These are phyloP conservation scores for Chesias legatella DNA, from an alignment of 2,888 invertebrate genomes.

Conservation along the genomic window DNA sequence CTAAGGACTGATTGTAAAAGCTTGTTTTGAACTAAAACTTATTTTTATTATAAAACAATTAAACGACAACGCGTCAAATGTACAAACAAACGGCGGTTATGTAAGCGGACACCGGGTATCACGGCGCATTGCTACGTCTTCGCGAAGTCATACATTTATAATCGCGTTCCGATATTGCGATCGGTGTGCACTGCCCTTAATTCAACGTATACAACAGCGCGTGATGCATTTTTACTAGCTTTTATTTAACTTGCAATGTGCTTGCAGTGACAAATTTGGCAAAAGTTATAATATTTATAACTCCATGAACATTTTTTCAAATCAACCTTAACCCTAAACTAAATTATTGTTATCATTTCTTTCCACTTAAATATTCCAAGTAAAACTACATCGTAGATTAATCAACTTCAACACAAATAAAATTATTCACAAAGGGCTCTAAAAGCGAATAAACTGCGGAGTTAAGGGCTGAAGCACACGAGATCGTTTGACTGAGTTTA, in stretches of 20 bases:
- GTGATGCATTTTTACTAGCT: conserved; percentile 12
- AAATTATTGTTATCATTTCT: no score
- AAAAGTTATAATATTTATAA: no score
- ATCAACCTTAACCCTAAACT: neutral
- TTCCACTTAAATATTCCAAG: no score
- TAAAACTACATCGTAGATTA: neutral
- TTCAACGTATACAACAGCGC: conserved; percentile 44
- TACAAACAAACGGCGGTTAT: conserved; percentile 48
- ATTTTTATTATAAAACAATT: neutral
- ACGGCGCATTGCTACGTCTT: conserved; percentile 65
- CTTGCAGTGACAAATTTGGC: no score
- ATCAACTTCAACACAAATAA: conserved; percentile 7
- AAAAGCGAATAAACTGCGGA: conserved; percentile 10
- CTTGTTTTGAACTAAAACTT: no score
- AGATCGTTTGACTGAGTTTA: conserved; percentile 8
- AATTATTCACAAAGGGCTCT: conserved; percentile 5
- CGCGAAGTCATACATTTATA: conserved; percentile 80
- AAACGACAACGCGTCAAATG: conserved; percentile 10
- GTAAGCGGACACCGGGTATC: conserved; percentile 72
- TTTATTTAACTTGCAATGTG: no score
- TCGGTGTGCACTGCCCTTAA: conserved; percentile 76
- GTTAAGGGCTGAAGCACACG: no score
- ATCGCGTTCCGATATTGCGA: conserved; percentile 79
- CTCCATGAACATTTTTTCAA: no score
- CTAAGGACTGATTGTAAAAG: no score